Base-by-base conservation (phyloP, 2,888 invertebrate genomes). In the Polylopha cassiicola region DNA sequence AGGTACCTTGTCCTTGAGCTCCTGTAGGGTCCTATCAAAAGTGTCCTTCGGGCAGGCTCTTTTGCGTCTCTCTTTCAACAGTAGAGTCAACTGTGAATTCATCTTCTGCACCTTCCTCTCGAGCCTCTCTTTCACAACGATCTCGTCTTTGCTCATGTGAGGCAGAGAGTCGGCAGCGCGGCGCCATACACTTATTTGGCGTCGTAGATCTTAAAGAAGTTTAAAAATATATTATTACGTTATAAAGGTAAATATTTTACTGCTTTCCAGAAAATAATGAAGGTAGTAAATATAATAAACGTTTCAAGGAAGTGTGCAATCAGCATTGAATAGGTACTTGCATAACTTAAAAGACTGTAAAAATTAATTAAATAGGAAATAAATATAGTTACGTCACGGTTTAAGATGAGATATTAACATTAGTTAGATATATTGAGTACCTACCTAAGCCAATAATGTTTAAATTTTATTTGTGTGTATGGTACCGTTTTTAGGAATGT, bases 111-210 rank as follows among this genome's bases (percentile, higher is more conserved):
- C 90, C 65, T 93, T 93, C 54, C 89, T 88, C 53, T 90, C 78
- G 16, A 97, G 73, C 0, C 94, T 88, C 34, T 90, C 91, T 13
- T 92, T 87, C 1, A 97, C 95, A 1, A 92, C 74, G 45, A 91
- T 91, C 51, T 95, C 95, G 58, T 96, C 95, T 59, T 92, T 91
- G 32, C 94, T 93, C 58, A 94, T 91, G 16, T 91, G 91, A 0
- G 94, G 92, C 1, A 96, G 79, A 0, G 93, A 93, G 4, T 92
- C 91, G 0, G 90, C 92, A 0, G 91, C 91, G 37, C 90, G 88
- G 58, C 92, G 89, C 96, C 96, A 96, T 45, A 95, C 92, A 22
- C 91, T 91, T 9, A 96, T 94, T 73, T 95, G 95, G 34, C 94
- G 90, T 11, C 91, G 88, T 10, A 96, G 68, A 54, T 95, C 95